Base-by-base conservation (phyloP, 1,140 invertebrate genomes). In the Pectinophora gossypiella region DNA sequence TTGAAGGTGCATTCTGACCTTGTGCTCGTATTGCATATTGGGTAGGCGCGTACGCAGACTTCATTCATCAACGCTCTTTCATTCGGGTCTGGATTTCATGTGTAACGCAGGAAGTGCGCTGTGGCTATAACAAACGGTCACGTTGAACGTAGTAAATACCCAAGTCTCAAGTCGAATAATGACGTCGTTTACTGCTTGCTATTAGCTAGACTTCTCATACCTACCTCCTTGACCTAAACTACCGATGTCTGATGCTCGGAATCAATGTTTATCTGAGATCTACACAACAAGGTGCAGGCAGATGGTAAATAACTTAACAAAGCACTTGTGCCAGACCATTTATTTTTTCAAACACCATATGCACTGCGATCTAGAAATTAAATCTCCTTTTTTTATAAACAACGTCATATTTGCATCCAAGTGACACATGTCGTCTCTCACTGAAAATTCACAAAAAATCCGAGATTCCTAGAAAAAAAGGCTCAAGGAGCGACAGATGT, bases 271-370 rank as follows among this genome's bases (percentile, higher is more conserved):
- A 57, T 59, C 58, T 22, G 18, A 38, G 20, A 13, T 45, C 1
- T 32, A 40, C 38, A 60, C 61, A 64, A 68, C 65, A 72, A 67
- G 68, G 67, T 64, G 64, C 42, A 51, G 22, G 67, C 76, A 78
- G 72, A 74, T 78, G 76, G 68, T 36, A 46, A 61, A 61, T 67
- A 61, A 54, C 45, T 44, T 61, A 58, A 71, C 61, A 61, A 69
- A 65, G 64, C 68, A 74, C 74, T 77, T 75, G 73, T 59, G 54
- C 45, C 59, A 54, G 67, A 71, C 76, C 71, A 78, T 83, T 77
- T 76, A 72, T 74, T 83, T 85, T 79, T 83, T 80, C 63, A 56
- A 61, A 66, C 78, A 61, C 72, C 82, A 85, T 85, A 68, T 79
- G 82, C 71, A 72, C 54, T 55, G 52, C 61, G 53, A 72, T 67